phyloP scores from a whole-genome alignment of 2,888 invertebrate species.

The Globia sparganii region DNA sequence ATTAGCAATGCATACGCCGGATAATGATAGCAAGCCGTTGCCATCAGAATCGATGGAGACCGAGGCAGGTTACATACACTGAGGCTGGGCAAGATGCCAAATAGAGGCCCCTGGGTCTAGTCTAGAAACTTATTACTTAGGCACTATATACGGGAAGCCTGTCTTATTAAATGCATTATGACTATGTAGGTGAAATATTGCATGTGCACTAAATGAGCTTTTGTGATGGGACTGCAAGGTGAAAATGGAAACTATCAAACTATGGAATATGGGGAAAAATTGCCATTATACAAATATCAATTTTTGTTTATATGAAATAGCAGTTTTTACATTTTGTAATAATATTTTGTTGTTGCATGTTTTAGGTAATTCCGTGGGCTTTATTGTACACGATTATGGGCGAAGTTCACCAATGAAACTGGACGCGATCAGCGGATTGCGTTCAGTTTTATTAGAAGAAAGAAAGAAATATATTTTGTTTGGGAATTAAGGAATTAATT shows the following conservation, averaged over 20 bases:
- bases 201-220: background rate
- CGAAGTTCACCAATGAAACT: background rate
- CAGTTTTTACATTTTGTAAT: background rate
- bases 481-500: too few species aligned
- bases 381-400: background rate
- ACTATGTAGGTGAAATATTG: constrained; percentile 49
- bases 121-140: constrained; percentile 62
- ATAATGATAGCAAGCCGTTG: constrained; percentile 66
- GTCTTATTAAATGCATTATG: constrained; percentile 66
- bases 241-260: background rate
- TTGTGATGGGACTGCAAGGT: background rate
- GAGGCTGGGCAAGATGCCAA: constrained; percentile 62
- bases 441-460: background rate
- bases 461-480: too few species aligned
- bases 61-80: constrained; percentile 60
- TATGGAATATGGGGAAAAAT: background rate
- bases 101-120: constrained; percentile 55
- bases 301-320: background rate
- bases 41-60: constrained; percentile 65
- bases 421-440: too few species aligned
- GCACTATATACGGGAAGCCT: constrained; percentile 35
- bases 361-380: background rate
- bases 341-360: background rate
- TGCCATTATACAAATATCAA: background rate
- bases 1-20: constrained; percentile 57